Evolutionary conservation across 2,888 invertebrate genomes (phyloP), one percentile per base, ranked within the genome.

Genomic region (Euphydryas editha): DNA sequence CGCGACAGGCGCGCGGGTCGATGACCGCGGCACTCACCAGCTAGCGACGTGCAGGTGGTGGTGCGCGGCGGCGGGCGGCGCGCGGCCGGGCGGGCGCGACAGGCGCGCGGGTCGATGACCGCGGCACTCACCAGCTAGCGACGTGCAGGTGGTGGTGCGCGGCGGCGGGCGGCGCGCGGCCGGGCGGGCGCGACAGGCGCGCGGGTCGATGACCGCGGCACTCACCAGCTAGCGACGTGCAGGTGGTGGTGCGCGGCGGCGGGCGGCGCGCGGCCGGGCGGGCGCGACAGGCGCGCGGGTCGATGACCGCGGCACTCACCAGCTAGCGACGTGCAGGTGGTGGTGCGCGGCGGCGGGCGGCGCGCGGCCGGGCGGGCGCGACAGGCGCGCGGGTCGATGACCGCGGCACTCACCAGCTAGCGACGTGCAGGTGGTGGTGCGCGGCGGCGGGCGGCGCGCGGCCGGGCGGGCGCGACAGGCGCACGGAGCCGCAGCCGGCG

Each of bases 401-500:
- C 42, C 30, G 30, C 13, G 17, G 11, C 18, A 54, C 64, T 47
- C 47, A 96, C 96, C 95, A 94, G 77, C 93, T 94, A 51, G 95
- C 95, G 65, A 95, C 86, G 73, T 95, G 93, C 84, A 95, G 95
- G 69, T 94, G 92, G 75, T 94, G 90, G 56, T 94, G 94, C 61
- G 94, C 87, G 18, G 95, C 95, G 67, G 91, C 84, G 56, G 94
- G 93, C 68, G 95, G 95, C 51, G 88, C 87, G 62, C 94, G 84
- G 21, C 93, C 92, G 17, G 94, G 94, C 51, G 84, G 80, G 4
- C 68, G 82, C 36, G 77, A 77, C 54, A 95, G 86, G 47, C 94
- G 87, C 20, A 93, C 95, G 73, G 96, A 96, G 70, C 94, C 94
- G 85, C 97, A 97, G 56, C 97, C 97, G 81, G 96, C 95, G 73